Conservation (phyloP, 37 sponge, comb jelly and placozoan genomes). For the Cladorhizidae sp. region DNA sequence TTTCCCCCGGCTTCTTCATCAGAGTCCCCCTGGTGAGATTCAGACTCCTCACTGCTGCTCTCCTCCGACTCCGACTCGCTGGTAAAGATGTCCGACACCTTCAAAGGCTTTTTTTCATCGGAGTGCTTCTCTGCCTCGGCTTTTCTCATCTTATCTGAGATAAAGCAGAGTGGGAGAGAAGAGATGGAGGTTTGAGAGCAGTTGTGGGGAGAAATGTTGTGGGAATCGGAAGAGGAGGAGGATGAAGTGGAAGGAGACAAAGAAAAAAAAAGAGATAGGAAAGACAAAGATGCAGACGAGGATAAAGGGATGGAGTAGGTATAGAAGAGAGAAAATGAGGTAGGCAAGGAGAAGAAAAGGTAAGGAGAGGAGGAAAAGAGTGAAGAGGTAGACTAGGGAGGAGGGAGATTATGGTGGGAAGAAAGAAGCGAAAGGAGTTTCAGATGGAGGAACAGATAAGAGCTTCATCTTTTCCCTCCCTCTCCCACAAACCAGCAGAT, state of each 20-base stretch:
- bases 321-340: too few relatives aligned
- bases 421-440: too few relatives aligned
- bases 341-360: too few relatives aligned
- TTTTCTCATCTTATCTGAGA: constrained; percentile 68
- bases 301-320: too few relatives aligned
- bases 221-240: too few relatives aligned
- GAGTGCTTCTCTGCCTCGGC: constrained; percentile 48
- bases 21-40: constrained; percentile 37
- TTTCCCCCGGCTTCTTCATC: constrained; percentile 61
- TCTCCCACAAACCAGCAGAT: constrained; percentile 59
- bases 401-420: not conserved
- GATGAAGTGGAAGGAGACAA: too few relatives aligned
- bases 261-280: too few relatives aligned
- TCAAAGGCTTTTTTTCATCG: constrained; percentile 47
- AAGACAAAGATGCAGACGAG: too few relatives aligned
- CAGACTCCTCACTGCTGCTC: constrained; percentile 13
- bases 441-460: too few relatives aligned
- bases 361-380: too few relatives aligned
- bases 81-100: constrained; percentile 56
- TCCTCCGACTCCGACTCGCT: constrained; percentile 44
- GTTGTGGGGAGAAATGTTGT: too few relatives aligned
- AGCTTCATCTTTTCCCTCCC: constrained; percentile 32
- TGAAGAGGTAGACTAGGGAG: not conserved
- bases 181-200: not conserved
- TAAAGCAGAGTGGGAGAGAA: too few relatives aligned